Conservation (phyloP, 1,140 invertebrate species). For the Tenebrio molitor region DNA sequence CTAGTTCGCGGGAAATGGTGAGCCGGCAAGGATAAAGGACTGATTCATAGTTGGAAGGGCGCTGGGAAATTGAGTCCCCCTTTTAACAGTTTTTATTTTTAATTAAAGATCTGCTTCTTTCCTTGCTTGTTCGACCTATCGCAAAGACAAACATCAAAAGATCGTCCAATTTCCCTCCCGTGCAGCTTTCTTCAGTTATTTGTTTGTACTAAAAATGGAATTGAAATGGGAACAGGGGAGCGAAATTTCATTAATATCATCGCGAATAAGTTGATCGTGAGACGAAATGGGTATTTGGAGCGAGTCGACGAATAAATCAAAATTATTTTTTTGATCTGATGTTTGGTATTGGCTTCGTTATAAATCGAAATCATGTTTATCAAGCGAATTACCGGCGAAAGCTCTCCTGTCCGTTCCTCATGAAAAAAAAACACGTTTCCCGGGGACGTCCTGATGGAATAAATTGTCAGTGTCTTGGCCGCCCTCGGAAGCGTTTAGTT, state of each 20-base stretch:
- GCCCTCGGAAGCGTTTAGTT: slow-evolving; percentile 26
- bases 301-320: background rate
- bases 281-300: background rate
- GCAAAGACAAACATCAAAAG: background rate
- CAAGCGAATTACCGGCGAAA: background rate
- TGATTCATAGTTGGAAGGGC: too few species aligned
- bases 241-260: slow-evolving; percentile 7
- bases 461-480: slow-evolving; percentile 25
- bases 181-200: background rate
- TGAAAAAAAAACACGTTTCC: background rate
- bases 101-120: background rate
- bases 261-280: background rate
- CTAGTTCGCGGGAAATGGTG: too few species aligned
- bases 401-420: slow-evolving; percentile 9
- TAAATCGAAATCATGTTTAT: background rate
- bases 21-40: too few species aligned
- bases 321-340: background rate
- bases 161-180: background rate
- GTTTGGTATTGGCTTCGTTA: slow-evolving; percentile 10
- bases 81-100: background rate
- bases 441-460: slow-evolving; percentile 9
- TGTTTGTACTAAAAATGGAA: slow-evolving; percentile 1
- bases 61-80: background rate
- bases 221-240: background rate
- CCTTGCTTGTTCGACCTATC: background rate